Conservation (phyloP, 2,888 invertebrate genomes). For the Pocota personata region DNA sequence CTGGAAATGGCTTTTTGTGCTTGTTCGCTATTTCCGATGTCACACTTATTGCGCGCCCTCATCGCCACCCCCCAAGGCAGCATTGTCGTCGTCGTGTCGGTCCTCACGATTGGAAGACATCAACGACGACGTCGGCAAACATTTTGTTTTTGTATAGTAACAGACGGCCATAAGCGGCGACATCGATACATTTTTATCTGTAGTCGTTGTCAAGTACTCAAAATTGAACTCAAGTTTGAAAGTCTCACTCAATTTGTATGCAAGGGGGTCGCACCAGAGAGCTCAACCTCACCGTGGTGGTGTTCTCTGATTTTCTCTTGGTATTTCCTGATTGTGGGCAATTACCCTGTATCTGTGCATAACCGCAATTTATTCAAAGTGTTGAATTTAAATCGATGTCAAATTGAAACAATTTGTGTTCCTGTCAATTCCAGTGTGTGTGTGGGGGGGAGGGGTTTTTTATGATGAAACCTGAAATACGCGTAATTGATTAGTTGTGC, state of each 20-base stretch:
- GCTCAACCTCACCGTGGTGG: not conserved
- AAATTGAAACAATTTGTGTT: slow-evolving; percentile 9
- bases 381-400: slow-evolving; percentile 45
- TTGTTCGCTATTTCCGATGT: slow-evolving; percentile 63
- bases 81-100: not conserved
- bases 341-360: slow-evolving; percentile 28
- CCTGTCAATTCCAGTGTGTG: not conserved
- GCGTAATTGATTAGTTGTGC: slow-evolving; percentile 10
- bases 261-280: not conserved
- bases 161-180: not conserved
- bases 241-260: slow-evolving; percentile 30
- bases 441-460: not conserved
- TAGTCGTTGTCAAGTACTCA: not conserved
- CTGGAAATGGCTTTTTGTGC: slow-evolving; percentile 64
- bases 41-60: slow-evolving; percentile 59
- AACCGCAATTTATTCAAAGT: slow-evolving; percentile 51
- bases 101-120: not conserved
- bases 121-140: slow-evolving; percentile 1
- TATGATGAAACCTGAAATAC: slow-evolving; percentile 18
- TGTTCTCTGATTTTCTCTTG: slow-evolving; percentile 21
- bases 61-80: not conserved
- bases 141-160: not conserved
- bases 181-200: not conserved
- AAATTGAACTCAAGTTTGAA: slow-evolving; percentile 19
- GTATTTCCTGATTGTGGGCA: slow-evolving; percentile 67